Evolutionary conservation across 2,888 invertebrate genomes (phyloP).

Genomic region (Nymphalis urticae): DNA sequence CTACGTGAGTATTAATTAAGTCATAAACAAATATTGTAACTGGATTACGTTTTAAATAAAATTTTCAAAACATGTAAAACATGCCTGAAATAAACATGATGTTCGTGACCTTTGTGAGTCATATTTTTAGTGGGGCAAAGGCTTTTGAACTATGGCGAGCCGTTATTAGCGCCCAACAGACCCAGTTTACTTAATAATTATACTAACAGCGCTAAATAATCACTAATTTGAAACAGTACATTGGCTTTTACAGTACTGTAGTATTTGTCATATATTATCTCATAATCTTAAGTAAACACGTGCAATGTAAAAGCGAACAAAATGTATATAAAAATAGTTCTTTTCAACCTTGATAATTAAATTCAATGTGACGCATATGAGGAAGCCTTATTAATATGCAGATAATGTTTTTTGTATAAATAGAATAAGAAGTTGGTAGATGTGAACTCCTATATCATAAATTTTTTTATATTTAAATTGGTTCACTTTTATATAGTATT

Average conservation of each 20-base stretch:
- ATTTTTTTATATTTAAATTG: no score
- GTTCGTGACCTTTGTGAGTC: conserved; percentile 72
- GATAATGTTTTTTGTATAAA: conserved; percentile 14
- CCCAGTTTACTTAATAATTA: conserved; percentile 41
- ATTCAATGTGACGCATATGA: conserved; percentile 23
- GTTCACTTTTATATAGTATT: no score
- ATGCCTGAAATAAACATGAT: conserved; percentile 41
- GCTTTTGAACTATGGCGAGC: conserved; percentile 60
- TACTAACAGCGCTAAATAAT: conserved; percentile 54
- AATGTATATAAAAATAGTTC: background rate
- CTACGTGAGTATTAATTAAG: conserved; percentile 56
- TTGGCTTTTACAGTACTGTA: conserved; percentile 15
- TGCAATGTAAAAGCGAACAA: background rate
- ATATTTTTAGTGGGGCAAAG: conserved; percentile 65
- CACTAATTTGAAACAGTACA: conserved; percentile 47
- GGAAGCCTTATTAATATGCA: conserved; percentile 31
- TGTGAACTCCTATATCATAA: no score
- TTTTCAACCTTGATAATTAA: conserved; percentile 25
- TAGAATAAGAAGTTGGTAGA: conserved; percentile 14
- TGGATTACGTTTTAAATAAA: conserved; percentile 19
- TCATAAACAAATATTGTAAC: conserved; percentile 12
- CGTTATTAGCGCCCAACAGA: conserved; percentile 39
- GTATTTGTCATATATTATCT: background rate
- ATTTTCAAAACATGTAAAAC: conserved; percentile 6
- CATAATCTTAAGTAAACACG: background rate